phyloP scores from a whole-genome alignment of 2,113 vertebrate species.

The Halcyon malimbica region DNA sequence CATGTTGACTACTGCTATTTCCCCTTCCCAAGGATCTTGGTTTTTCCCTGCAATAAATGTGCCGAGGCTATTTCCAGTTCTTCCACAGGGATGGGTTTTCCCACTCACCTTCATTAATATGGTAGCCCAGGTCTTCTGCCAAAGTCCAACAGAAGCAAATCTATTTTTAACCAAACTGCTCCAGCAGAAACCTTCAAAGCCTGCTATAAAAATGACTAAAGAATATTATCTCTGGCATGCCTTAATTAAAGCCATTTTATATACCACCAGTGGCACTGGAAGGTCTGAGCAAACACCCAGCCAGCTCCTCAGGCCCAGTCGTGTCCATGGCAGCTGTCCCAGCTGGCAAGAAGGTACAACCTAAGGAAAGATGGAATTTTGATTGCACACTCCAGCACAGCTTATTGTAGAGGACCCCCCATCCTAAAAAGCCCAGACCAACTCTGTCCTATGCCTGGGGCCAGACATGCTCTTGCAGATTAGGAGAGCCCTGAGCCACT shows the following conservation, averaged over 20 bases:
- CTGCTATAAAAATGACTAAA: slow-evolving; percentile 7
- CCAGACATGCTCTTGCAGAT: neutral
- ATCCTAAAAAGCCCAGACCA: neutral
- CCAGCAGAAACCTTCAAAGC: neutral
- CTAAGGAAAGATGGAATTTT: neutral
- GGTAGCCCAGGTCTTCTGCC: neutral
- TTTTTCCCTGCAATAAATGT: neutral
- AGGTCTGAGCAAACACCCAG: neutral
- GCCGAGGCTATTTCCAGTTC: neutral
- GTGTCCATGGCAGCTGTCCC: neutral
- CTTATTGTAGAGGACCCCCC: neutral
- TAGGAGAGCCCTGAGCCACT: neutral
- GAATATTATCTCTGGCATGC: neutral
- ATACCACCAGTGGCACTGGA: neutral
- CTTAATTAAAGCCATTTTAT: slow-evolving; percentile 12
- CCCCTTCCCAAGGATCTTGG: neutral
- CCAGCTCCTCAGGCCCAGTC: neutral
- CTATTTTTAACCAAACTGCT: slow-evolving; percentile 7
- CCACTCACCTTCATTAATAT: neutral
- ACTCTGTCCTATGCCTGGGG: neutral
- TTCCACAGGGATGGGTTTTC: neutral
- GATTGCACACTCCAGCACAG: neutral
- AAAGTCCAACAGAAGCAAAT: neutral
- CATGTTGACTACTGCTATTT: neutral
- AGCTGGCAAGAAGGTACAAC: neutral